Evolutionary conservation across 2,797 vertebrate genomes (phyloP), one percentile per base, ranked within the genome.

Genomic region (Typhlichthys subterraneus): DNA sequence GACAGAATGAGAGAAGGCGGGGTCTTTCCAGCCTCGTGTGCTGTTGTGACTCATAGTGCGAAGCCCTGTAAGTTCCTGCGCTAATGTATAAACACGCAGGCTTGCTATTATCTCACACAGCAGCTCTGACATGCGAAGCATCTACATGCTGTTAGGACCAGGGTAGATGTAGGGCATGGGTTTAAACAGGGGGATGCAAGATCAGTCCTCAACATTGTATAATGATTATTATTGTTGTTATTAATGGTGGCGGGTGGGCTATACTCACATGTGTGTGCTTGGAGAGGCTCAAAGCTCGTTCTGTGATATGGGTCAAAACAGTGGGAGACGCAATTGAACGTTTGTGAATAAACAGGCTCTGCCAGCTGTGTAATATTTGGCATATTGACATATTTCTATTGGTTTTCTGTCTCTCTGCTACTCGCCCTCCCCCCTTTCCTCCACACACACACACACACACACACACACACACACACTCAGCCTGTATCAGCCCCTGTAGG

Each of bases 391-490:
- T n/a, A n/a, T 67, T 62, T 64, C 56, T 57, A 89, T 87, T 52
- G 86, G 87, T 86, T 75, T 82, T 65, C 68, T 85, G 70, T 85
- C 80, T 52, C 59, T 3, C 45, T 29, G n/a, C 23, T 4, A 1
- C 9, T 8, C 14, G 6, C 52, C 23, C 52, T 13, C 10, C 11
- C 38, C 12, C 5, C 15, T 23, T 11, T 14, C 12, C 3, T 15
- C 10, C 48, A 29, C 23, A 29, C 23, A 29, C 13, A 60, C 49
- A 1, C 10, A 57, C 45, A 38, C 33, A 52, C 61, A 51, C 17
- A 23, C 13, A 14, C 47, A 49, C 56, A 68, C 10, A 63, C 38
- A 2, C 46, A 19, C 23, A 49, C 75, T 84, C 57, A 75, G 53
- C 57, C 57, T 82, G 49, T 73, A 83, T 2, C 54, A 86, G 69